A percentile compares a stretch with the other conserved stretches of the same genome.
Conservation (phyloP, 2,113 vertebrate species). For the Brachypodius melanocephalos region DNA sequence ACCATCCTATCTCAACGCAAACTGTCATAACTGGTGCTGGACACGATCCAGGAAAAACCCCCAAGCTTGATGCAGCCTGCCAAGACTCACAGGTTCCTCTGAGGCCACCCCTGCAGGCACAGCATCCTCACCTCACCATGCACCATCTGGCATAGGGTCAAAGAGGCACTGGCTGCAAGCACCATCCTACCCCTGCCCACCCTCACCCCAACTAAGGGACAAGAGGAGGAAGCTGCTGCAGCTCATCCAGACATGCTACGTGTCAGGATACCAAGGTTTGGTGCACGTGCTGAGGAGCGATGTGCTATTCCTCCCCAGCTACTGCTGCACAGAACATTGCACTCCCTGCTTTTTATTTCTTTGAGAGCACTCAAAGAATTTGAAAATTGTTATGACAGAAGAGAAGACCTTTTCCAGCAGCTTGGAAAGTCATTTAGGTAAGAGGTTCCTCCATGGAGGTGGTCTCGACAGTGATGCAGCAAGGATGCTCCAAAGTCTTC, state of each 20-base stretch:
- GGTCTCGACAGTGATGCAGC: neutral
- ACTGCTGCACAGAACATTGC: neutral
- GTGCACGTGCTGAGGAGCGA: neutral
- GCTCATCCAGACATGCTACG: rapidly evolving
- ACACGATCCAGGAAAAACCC: rapidly evolving
- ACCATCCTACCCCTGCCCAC: neutral
- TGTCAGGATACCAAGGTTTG: neutral
- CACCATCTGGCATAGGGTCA: rapidly evolving
- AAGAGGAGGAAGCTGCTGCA: neutral
- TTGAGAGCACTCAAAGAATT: neutral
- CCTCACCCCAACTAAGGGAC: rapidly evolving
- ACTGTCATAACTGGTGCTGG: rapidly evolving
- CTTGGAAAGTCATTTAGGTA: neutral
- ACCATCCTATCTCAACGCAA: neutral
- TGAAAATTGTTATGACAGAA: neutral
- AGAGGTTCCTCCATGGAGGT: neutral
- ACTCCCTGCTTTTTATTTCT: neutral
- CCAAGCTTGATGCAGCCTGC: neutral
- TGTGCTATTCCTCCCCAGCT: neutral
- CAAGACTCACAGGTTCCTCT: neutral
- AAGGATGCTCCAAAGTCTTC: neutral
- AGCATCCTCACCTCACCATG: neutral
- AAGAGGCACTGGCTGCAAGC: neutral
- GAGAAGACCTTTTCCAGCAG: neutral
- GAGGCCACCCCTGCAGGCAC: neutral